Evolutionary conservation across 2,888 invertebrate genomes (phyloP), one percentile per base, ranked within the genome.

Genomic region (Herminia tarsipennalis): DNA sequence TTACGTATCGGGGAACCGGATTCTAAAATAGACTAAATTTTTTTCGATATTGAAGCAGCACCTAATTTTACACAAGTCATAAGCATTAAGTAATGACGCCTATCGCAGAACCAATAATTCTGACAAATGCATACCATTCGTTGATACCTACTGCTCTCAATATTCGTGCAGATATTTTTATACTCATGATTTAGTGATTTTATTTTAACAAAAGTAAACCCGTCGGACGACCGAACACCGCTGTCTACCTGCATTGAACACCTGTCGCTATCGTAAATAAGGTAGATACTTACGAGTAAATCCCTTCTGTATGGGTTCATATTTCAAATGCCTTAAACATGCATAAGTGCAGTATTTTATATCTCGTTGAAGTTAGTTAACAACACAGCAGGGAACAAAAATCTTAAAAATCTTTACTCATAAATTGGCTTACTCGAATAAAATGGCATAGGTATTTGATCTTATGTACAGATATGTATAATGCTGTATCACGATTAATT

Each of bases 171-270:
- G 51, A 55, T 67, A 40, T 49, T 60, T 53, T 58, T 39, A 51
- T 54, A 39, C 51, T 59, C 56, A 58, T 56, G 65, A 66, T 66
- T 61, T 54, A 72, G 62, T 37, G 60, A 66, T 70, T 74, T 72
- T 65, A 65, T 70, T 73, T 62, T 63, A 65, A 76, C 74, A 78
- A 77, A 80, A 76, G 71, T 58, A 56, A 55, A 60, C 67, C 57
- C 67, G 63, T 55, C 72, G 58, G 70, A 50, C 69, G 62, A 64
- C 53, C 64, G 55, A 56, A 66, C 60, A 52, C 52, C 62, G 61
- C 70, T 65, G 70, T 73, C 83, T 89, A 89, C 89, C 89, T 90
- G 89, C 81, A 77, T 64, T 73, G 76, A 81, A 81, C 89, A 89
- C 88, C 89, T 89, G 89, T 84, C 88, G 81, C 61, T 64, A 47